Conservation (phyloP, 2,113 vertebrate genomes). For the Podarcis muralis region DNA sequence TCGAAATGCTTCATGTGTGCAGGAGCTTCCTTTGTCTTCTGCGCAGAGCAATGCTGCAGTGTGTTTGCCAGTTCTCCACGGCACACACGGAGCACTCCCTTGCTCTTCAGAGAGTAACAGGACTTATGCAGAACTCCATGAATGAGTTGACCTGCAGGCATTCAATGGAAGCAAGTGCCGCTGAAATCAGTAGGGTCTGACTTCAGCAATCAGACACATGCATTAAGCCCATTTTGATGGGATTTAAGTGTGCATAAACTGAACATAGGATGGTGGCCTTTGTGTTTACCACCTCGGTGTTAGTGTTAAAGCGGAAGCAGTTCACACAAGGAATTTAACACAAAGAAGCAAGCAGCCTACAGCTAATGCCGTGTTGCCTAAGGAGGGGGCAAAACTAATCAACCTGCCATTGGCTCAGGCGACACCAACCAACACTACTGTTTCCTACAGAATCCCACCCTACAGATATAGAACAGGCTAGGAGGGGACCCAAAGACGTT, state of each 20-base stretch:
- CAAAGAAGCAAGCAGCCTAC: not conserved
- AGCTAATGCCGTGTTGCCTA: not conserved
- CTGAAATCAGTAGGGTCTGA: not conserved
- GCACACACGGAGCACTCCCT: not conserved
- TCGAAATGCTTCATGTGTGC: too few species aligned
- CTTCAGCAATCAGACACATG: not conserved
- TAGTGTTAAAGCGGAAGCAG: not conserved
- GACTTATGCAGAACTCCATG: not conserved
- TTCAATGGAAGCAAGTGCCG: not conserved
- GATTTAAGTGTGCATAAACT: not conserved
- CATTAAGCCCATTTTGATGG: not conserved
- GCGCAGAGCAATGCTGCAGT: not conserved
- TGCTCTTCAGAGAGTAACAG: not conserved
- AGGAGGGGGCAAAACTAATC: too few species aligned
- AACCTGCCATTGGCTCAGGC: too few species aligned
- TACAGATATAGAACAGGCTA: too few species aligned
- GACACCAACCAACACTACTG: too few species aligned
- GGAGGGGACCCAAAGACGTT: not conserved
- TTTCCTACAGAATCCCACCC: too few species aligned
- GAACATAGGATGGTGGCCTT: not conserved
- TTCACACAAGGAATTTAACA: not conserved
- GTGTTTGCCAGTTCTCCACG: not conserved
- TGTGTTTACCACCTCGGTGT: not conserved
- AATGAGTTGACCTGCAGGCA: not conserved
- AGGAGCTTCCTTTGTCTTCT: not conserved